Evolutionary conservation across 2,113 vertebrate genomes (phyloP), one percentile per base, ranked within the genome.

Genomic region (Lampris megalopsis): DNA sequence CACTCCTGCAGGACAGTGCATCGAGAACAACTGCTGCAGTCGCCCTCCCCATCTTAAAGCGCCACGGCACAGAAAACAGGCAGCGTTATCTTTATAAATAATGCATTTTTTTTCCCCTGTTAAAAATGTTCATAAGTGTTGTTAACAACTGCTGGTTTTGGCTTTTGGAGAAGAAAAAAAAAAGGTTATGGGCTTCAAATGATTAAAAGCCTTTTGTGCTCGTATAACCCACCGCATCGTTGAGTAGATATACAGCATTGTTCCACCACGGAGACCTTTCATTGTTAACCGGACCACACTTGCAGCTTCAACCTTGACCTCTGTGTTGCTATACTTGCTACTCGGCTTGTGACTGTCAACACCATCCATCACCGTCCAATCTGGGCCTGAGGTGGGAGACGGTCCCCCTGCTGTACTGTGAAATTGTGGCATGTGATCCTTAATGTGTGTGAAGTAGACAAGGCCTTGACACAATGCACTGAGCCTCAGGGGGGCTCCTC

Each of bases 381-480:
- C 81, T 82, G 72, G 72, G 77, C 49, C 60, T 1, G 49, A 73
- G 86, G 42, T 36, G 75, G 79, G 81, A 77, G 70, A 81, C 1
- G 43, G 68, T 86, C 79, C 90, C 86, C 90, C 90, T 80, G 85
- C 90, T 81, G 92, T 88, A 93, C 87, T 92, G 93, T 94, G 94
- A 95, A 94, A 95, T 95, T 91, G 94, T 89, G 90, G 89, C 92
- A 92, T 94, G 91, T 93, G 93, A 95, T 93, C 91, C 90, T 91
- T 94, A 95, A 95, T 94, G 91, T 90, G 93, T 86, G 79, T 94
- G 92, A 94, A 94, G 92, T 93, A 93, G 91, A 93, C 93, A 93
- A 92, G 93, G 85, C 89, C 85, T 82, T 88, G 86, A 92, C 92
- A 94, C 92, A 93, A 94, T 91, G 86, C 85, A 90, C 85, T 58